Evolutionary conservation across 1,140 invertebrate genomes (phyloP), one percentile per base, ranked within the genome.

Genomic region (Ceratosolen solmsi): DNA sequence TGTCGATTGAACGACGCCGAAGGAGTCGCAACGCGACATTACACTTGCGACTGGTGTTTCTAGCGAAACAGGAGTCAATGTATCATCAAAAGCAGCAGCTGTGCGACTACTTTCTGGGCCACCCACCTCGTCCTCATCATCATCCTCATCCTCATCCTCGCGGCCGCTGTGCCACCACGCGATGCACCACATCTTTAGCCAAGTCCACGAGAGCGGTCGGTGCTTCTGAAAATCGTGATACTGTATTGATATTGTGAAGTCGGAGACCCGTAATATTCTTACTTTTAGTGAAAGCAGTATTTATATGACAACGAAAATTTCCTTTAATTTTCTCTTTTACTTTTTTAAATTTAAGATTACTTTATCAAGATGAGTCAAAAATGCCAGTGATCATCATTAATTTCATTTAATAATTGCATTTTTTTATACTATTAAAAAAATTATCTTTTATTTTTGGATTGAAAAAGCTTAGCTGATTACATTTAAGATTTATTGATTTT

Each of bases 121-220:
- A 2, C 93, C 93, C 46, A 93, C 93, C 38, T 92, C 91, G 58
- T 94, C 94, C 82, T 94, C 94, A 81, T 96, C 94, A 80, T 92
- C 93, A 73, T 94, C 94, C 54, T 96, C 96, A 78, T 96, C 95
- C 60, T 95, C 94, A 80, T 96, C 96, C 68, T 96, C 95, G 41
- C 95, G 92, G 0, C 96, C 96, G 30, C 95, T 96, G 87, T 96
- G 95, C 95, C 95, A 96, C 96, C 95, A 96, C 83, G 95, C 95
- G 49, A 96, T 93, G 89, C 96, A 96, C 95, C 96, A 96, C 84
- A 94, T 93, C 84, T 95, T 93, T 58, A 96, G 88, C 83, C 94
- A 94, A 2, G 90, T 92, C 93, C 94, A 94, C 17, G 92, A 92
- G 30, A 93, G 86, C 27, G 92, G 91, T 83, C 92, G 86, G 54